Evolutionary conservation across 2,113 vertebrate species (phyloP).

Genomic region (Tamias sibiricus): DNA sequence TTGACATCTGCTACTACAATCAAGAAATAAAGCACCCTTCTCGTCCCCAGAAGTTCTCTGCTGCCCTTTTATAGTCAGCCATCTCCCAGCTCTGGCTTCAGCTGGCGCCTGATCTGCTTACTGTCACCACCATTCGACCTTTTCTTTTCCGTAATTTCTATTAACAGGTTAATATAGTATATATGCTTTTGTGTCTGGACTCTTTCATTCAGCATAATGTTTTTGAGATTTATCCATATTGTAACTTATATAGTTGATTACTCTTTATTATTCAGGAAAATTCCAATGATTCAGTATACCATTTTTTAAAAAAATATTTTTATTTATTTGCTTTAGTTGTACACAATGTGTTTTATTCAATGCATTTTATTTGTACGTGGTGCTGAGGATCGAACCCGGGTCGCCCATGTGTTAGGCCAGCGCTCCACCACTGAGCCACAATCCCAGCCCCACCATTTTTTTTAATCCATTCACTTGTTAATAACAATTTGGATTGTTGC

Average conservation of each 20-base stretch:
- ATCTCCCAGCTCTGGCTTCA: neutral
- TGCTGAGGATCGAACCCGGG: too few species aligned
- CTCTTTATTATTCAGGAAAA: conserved; percentile 19
- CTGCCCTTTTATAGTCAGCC: neutral
- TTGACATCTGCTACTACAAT: neutral
- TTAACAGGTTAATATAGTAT: neutral
- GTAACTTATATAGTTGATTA: conserved; percentile 5
- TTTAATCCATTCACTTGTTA: neutral
- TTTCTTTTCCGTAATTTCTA: conserved; percentile 40
- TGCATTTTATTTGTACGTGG: too few species aligned
- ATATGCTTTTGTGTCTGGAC: neutral
- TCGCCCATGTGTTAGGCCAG: too few species aligned
- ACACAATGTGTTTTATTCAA: too few species aligned
- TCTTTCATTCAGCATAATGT: conserved; percentile 2
- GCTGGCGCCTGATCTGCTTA: conserved; percentile 14
- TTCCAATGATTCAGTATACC: neutral
- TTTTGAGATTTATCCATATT: conserved; percentile 38
- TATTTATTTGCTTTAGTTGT: too few species aligned
- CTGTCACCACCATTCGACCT: neutral
- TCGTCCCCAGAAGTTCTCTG: neutral
- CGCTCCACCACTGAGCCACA: too few species aligned
- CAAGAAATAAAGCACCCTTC: neutral
- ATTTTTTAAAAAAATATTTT: too few species aligned
- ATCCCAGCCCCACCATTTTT: too few species aligned
- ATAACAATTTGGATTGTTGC: neutral